These are phyloP conservation scores for Drosophila mercatorum DNA, from an alignment of 2,888 invertebrate species.

Conservation along the genomic window DNA sequence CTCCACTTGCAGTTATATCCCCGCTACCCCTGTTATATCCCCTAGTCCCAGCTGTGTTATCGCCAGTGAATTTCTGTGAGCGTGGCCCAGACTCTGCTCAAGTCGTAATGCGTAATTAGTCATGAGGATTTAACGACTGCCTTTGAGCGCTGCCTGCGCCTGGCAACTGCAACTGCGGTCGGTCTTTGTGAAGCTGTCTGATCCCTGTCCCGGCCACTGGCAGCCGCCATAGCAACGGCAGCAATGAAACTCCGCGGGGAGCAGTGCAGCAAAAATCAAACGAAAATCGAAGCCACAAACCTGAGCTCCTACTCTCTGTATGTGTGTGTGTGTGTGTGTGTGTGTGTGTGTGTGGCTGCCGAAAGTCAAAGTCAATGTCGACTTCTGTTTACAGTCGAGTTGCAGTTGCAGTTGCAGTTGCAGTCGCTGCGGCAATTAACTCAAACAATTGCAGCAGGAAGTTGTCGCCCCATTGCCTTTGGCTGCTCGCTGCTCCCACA, in stretches of 20 bases:
- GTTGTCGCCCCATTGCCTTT: constrained; percentile 53
- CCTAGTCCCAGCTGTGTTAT: too few relatives aligned
- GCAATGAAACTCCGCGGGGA: constrained; percentile 35
- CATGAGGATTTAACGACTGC: constrained; percentile 21
- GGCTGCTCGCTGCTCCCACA: not conserved
- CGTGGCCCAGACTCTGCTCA: not conserved
- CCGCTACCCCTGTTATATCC: too few relatives aligned
- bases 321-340: constrained; percentile 6
- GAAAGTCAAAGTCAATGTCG: constrained; percentile 39
- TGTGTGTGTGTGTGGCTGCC: constrained; percentile 11
- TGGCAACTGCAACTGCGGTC: constrained; percentile 13
- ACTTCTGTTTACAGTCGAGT: constrained; percentile 33
- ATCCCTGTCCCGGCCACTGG: constrained; percentile 16
- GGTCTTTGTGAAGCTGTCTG: constrained; percentile 12
- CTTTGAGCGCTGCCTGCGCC: constrained; percentile 9
- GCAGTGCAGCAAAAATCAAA: constrained; percentile 37
- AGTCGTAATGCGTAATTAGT: constrained; percentile 32
- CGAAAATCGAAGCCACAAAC: constrained; percentile 31
- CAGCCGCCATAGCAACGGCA: constrained; percentile 3
- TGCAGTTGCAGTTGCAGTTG: constrained; percentile 47
- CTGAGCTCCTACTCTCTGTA: not conserved
- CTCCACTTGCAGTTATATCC: too few relatives aligned
- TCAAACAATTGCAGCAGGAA: constrained; percentile 67
- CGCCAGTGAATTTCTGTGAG: not conserved
- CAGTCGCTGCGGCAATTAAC: constrained; percentile 61